phyloP scores from a whole-genome alignment of 2,888 invertebrate species.

The Drosophila robusta region DNA sequence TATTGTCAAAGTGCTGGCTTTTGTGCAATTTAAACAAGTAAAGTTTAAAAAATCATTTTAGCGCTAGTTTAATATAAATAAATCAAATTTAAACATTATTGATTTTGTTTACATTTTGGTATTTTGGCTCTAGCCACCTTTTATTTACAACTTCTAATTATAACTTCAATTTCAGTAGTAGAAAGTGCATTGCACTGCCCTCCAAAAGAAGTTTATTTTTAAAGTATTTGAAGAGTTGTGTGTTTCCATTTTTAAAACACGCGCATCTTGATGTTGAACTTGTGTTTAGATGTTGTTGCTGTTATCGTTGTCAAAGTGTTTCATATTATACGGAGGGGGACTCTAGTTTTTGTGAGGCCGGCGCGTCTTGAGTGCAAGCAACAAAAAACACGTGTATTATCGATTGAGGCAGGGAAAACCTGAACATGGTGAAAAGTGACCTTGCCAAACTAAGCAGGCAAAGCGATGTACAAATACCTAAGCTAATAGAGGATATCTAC shows the following conservation, averaged over 20 bases:
- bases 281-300: slow-evolving; percentile 26
- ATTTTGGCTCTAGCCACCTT: slow-evolving; percentile 9
- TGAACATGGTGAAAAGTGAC: slow-evolving; percentile 12
- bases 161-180: too few species aligned
- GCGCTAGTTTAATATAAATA: too few species aligned
- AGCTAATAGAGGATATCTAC: slow-evolving; percentile 10
- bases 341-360: slow-evolving; percentile 7
- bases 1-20: slow-evolving; percentile 7
- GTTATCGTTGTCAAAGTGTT: slow-evolving; percentile 27
- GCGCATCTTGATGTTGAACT: slow-evolving; percentile 39
- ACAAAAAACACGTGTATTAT: slow-evolving; percentile 45
- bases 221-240: slow-evolving; percentile 50
- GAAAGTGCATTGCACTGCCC: slow-evolving; percentile 69
- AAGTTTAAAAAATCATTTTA: too few species aligned
- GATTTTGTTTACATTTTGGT: not conserved
- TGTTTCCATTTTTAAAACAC: slow-evolving; percentile 61
- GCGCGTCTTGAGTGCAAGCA: slow-evolving; percentile 26
- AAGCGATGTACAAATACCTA: not conserved
- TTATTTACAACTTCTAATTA: slow-evolving; percentile 44
- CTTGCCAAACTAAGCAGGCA: not conserved
- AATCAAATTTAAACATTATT: not conserved
- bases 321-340: slow-evolving; percentile 17
- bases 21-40: not conserved
- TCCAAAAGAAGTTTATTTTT: slow-evolving; percentile 46
- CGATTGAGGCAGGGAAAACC: slow-evolving; percentile 43